phyloP scores from a whole-genome alignment of 2,113 vertebrate species.

The Axis porcinus region DNA sequence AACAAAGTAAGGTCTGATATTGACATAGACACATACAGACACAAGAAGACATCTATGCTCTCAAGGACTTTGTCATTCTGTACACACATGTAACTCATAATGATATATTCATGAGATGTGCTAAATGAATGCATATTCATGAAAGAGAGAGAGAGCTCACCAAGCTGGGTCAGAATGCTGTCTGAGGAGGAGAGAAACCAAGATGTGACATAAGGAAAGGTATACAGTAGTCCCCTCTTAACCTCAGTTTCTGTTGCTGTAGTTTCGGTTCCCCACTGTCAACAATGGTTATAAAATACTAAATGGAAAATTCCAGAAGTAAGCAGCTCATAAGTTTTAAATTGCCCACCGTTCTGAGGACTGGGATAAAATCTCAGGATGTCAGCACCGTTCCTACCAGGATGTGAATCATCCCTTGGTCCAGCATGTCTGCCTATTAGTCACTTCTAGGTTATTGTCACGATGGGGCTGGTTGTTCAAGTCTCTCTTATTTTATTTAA shows the following conservation, averaged over 20 bases:
- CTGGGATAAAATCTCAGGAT: not conserved
- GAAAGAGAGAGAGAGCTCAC: not conserved
- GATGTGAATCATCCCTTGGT: not conserved
- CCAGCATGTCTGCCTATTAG: not conserved
- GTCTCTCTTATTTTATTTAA: not conserved
- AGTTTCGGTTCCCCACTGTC: not conserved
- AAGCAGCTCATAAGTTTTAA: not conserved
- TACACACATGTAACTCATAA: not conserved
- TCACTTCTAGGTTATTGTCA: not conserved
- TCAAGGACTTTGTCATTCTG: not conserved
- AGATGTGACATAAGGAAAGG: not conserved
- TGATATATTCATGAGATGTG: not conserved
- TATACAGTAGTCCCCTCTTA: not conserved
- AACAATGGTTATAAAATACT: not conserved
- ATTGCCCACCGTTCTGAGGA: not conserved
- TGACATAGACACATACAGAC: not conserved
- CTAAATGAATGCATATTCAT: not conserved
- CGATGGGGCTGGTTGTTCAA: not conserved
- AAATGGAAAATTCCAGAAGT: not conserved
- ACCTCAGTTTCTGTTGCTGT: not conserved
- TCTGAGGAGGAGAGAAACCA: not conserved
- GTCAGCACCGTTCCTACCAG: not conserved
- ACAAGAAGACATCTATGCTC: not conserved
- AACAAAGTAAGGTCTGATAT: not conserved
- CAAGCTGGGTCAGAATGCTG: not conserved